Evolutionary conservation across 2,113 vertebrate genomes (phyloP).

Genomic region (Malurus elegans): DNA sequence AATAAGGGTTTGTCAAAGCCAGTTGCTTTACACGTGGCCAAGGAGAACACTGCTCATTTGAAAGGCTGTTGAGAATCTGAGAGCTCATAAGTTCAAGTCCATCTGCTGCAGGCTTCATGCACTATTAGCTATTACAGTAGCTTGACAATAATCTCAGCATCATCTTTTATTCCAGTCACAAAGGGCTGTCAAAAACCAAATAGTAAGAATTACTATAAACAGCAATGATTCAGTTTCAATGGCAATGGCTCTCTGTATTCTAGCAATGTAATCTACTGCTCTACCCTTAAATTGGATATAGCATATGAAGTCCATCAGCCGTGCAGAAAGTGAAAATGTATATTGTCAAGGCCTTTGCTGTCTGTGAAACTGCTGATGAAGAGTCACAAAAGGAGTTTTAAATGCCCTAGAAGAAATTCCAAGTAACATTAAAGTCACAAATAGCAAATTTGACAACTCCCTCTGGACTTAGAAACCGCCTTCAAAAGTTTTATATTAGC

Average conservation of each 20-base stretch:
- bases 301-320: constrained; percentile 68
- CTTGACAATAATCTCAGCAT: constrained; percentile 21
- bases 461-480: constrained; percentile 23
- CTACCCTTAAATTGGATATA: constrained; percentile 69
- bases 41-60: constrained; percentile 43
- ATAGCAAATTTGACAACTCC: constrained; percentile 52
- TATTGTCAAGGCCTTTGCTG: constrained; percentile 48
- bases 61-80: constrained; percentile 18
- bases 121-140: constrained; percentile 17
- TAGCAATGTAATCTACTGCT: constrained; percentile 63
- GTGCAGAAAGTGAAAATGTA: constrained; percentile 66
- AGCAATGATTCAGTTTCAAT: constrained; percentile 43
- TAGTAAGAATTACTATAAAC: constrained; percentile 67
- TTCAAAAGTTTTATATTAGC: constrained; percentile 65
- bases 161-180: constrained; percentile 57
- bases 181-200: constrained; percentile 69
- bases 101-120: constrained; percentile 20
- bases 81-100: constrained; percentile 19
- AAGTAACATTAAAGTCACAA: constrained; percentile 58
- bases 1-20: constrained; percentile 49
- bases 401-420: constrained; percentile 63
- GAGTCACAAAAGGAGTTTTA: constrained; percentile 61
- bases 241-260: constrained; percentile 53
- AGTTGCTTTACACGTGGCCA: background rate
- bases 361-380: constrained; percentile 62